Evolutionary conservation across 1,140 invertebrate genomes (phyloP), one percentile per base, ranked within the genome.

Genomic region (Elysia chlorotica): DNA sequence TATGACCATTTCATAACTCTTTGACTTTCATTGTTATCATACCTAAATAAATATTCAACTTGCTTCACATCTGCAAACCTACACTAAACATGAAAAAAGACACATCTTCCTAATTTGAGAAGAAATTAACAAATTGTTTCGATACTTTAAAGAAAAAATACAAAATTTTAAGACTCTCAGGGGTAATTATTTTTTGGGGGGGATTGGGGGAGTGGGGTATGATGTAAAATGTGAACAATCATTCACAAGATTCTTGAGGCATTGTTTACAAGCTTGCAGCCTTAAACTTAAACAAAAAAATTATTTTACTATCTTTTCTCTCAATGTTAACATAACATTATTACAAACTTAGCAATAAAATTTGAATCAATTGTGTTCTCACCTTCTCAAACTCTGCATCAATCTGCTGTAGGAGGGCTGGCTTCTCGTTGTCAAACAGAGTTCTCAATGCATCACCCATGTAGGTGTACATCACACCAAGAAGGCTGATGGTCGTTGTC

Each of bases 371-470:
- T n/a, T n/a, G n/a, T n/a, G n/a, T n/a, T n/a, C 17, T 56, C 25
- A 91, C 90, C 87, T 96, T 96, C 66, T 95, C 94, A 82, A 96
- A 92, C 84, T 97, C 95, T 23, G 92, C 90, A 84, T 94, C 93
- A 67, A 97, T 95, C 85, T 95, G 93, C 76, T 95, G 94, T 38
- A 93, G 91, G 0, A 96, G 86, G 0, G 93, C 91, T 6, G 94
- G 90, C 81, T 97, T 97, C 82, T 97, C 96, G 77, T 91, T 91
- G 76, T 96, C 95, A 80, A 96, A 95, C 81, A 94, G 93, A 72
- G 91, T 89, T 53, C 93, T 88, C 0, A 97, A 79, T 0, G 92
- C 88, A 41, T 85, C 77, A 0, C 95, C 95, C 88, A 95, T 92
- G 79, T 93, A 96, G 76, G 96, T 87, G 75, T 94, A 94, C 77